Evolutionary conservation across 2,888 invertebrate species (phyloP).

Genomic region (Calameuta pallipes): DNA sequence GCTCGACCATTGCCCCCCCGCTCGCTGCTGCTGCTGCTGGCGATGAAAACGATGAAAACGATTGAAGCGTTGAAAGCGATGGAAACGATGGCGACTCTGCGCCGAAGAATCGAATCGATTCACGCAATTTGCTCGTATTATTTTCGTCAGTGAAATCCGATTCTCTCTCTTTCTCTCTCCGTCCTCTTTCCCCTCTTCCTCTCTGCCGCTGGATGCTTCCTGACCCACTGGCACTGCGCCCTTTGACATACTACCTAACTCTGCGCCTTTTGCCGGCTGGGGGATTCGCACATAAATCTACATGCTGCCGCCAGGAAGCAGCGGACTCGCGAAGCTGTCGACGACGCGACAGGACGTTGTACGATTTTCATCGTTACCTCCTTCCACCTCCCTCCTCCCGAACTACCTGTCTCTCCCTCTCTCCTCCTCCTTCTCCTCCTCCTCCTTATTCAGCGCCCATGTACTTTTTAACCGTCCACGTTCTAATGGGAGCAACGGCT

Average conservation of each 20-base stretch:
- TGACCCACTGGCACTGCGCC: background rate
- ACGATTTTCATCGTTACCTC: background rate
- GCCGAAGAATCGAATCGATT: constrained; percentile 38
- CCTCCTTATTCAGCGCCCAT: background rate
- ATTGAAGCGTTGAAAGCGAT: too few relatives aligned
- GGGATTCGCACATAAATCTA: background rate
- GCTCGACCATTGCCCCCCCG: constrained; percentile 19
- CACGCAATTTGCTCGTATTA: constrained; percentile 25
- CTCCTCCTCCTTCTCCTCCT: background rate
- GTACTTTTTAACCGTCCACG: constrained; percentile 39
- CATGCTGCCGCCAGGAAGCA: background rate
- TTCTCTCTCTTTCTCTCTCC: constrained; percentile 7
- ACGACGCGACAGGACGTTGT: background rate
- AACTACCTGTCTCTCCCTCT: constrained; percentile 44
- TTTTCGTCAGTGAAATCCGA: background rate
- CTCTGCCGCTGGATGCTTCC: background rate
- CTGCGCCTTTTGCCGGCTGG: background rate
- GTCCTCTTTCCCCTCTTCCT: constrained; percentile 18
- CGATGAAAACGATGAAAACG: background rate
- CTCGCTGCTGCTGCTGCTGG: constrained; percentile 3
- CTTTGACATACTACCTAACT: background rate
- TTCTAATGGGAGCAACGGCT: constrained; percentile 64
- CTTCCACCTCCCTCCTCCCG: too few relatives aligned
- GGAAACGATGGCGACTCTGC: background rate
- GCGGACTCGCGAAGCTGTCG: background rate